Percentiles rank a stretch among this genome's conserved stretches.
These are phyloP conservation scores for Dryomyza anilis DNA, from an alignment of 2,888 invertebrate genomes.

Conservation along the genomic window DNA sequence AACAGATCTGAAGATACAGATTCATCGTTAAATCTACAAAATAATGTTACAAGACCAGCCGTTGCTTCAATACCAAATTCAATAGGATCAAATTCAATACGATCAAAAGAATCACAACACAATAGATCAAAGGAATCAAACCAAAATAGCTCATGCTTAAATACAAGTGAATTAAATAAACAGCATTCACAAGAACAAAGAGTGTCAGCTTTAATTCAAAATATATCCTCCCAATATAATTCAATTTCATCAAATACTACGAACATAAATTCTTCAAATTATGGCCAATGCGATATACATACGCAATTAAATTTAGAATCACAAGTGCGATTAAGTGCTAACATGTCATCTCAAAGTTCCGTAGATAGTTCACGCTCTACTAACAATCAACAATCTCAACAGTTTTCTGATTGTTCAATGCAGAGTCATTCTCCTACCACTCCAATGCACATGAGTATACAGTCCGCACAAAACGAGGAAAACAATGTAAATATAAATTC, in stretches of 20 bases:
- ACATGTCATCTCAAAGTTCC: conserved; percentile 74
- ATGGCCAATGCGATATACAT: conserved; percentile 81
- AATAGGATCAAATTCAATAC: not conserved
- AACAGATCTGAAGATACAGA: conserved; percentile 34
- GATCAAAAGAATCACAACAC: conserved; percentile 7
- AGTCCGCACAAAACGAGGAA: conserved; percentile 66
- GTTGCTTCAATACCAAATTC: conserved; percentile 37
- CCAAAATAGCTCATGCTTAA: conserved; percentile 59
- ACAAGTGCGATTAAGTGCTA: conserved; percentile 85
- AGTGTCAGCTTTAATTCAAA: conserved; percentile 27
- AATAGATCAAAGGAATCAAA: no score
- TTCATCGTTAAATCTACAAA: conserved; percentile 3
- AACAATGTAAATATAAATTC: conserved; percentile 48
- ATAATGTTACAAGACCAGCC: conserved; percentile 26
- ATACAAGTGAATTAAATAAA: conserved; percentile 9
- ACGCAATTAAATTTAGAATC: conserved; percentile 87
- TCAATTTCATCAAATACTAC: conserved; percentile 84
- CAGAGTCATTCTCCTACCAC: conserved; percentile 65
- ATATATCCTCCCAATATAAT: conserved; percentile 69
- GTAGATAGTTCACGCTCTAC: conserved; percentile 68
- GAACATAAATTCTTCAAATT: conserved; percentile 75
- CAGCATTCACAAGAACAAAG: conserved; percentile 18
- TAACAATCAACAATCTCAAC: conserved; percentile 61
- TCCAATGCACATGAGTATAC: conserved; percentile 64
- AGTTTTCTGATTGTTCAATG: conserved; percentile 73